These are phyloP conservation scores for Enoplosus armatus DNA, from an alignment of 2,797 vertebrate genomes.

Conservation along the genomic window DNA sequence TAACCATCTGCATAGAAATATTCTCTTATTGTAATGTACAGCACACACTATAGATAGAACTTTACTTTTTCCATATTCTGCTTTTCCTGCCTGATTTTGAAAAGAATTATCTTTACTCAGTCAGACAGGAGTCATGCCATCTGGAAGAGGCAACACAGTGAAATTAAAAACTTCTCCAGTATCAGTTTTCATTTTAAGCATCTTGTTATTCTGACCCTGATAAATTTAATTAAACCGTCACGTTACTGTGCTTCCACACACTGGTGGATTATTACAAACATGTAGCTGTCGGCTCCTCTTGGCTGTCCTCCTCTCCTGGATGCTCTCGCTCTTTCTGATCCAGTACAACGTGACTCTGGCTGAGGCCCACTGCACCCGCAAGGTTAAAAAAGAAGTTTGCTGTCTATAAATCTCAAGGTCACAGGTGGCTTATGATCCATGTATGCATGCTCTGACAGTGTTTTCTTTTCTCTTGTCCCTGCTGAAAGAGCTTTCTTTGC, in stretches of 20 bases:
- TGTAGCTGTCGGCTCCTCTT: conserved; percentile 3
- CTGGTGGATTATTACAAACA: conserved; percentile 9
- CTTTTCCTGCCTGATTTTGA: background rate
- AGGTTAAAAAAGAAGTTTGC: background rate
- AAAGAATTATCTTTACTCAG: background rate
- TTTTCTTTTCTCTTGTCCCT: background rate
- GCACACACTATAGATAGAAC: background rate
- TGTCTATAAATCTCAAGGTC: conserved; percentile 14
- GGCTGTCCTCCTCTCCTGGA: conserved; percentile 26
- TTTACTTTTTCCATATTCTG: background rate
- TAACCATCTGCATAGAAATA: background rate
- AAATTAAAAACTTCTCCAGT: conserved; percentile 4
- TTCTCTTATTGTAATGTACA: conserved; percentile 1
- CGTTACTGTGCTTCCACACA: background rate
- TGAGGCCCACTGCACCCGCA: background rate
- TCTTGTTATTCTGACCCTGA: conserved; percentile 21
- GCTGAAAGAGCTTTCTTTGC: background rate
- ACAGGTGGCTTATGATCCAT: background rate
- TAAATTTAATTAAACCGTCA: conserved; percentile 32
- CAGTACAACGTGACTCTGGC: background rate
- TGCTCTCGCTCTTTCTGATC: conserved; percentile 7
- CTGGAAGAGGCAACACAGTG: conserved; percentile 1
- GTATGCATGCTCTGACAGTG: background rate
- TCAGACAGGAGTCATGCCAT: background rate
- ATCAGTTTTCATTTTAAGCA: conserved; percentile 16